These are phyloP conservation scores for Drosophila flavopinicola DNA, from an alignment of 2,888 invertebrate genomes.

Conservation along the genomic window DNA sequence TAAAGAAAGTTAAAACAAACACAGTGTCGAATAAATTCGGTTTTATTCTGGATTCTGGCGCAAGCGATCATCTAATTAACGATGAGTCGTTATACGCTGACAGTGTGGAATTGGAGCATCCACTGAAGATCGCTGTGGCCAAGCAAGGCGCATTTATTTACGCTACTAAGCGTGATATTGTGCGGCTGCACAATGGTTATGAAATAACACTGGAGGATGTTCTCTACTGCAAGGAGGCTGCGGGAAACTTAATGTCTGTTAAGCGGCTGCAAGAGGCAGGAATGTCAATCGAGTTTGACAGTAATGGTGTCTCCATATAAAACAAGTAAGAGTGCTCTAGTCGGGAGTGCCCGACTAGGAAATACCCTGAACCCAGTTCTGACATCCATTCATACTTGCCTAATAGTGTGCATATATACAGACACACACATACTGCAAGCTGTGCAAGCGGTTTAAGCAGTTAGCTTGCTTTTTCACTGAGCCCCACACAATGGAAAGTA, in stretches of 20 bases:
- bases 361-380: too few species aligned
- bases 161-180: background rate
- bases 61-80: slow-evolving; percentile 4
- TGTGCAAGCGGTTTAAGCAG: too few species aligned
- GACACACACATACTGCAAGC: too few species aligned
- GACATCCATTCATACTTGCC: too few species aligned
- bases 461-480: too few species aligned
- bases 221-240: background rate
- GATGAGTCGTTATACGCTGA: slow-evolving; percentile 8
- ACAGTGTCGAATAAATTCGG: too few species aligned
- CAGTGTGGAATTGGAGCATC: background rate
- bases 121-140: slow-evolving; percentile 9
- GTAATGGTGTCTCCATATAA: background rate
- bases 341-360: too few species aligned
- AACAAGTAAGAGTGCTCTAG: too few species aligned
- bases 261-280: slow-evolving; percentile 9
- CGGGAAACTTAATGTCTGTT: slow-evolving; percentile 13
- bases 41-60: background rate
- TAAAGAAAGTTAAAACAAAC: too few species aligned
- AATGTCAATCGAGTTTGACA: slow-evolving; percentile 12
- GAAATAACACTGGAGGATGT: background rate
- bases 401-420: too few species aligned
- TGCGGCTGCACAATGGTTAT: background rate
- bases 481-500: too few species aligned
- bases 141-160: slow-evolving; percentile 2